Conservation (phyloP, 2,797 vertebrate species). For the Discoglossus pictus region DNA sequence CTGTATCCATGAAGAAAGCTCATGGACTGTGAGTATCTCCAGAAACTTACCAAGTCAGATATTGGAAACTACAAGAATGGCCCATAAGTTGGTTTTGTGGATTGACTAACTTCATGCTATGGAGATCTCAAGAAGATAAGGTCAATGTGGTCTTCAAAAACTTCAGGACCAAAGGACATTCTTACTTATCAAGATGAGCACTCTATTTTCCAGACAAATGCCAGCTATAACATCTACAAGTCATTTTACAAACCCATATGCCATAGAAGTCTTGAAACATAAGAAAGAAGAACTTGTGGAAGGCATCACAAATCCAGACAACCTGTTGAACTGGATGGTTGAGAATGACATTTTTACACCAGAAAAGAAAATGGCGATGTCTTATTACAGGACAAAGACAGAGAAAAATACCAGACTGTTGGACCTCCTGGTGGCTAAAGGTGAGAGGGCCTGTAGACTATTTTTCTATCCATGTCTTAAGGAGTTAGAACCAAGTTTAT, state of each 20-base stretch:
- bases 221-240: constrained; percentile 38
- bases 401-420: constrained; percentile 74
- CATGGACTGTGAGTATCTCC: constrained; percentile 14
- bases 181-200: constrained; percentile 6
- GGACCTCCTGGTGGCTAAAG: constrained; percentile 73
- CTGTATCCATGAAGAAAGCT: constrained; percentile 38
- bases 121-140: constrained; percentile 52
- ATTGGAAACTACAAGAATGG: too few species aligned
- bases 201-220: neutral
- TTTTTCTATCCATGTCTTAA: constrained; percentile 83
- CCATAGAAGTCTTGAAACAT: constrained; percentile 69
- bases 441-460: constrained; percentile 76
- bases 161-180: neutral
- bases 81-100: neutral
- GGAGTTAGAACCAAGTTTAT: constrained; percentile 74
- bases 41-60: too few species aligned
- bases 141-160: constrained; percentile 25
- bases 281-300: constrained; percentile 71
- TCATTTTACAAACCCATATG: constrained; percentile 71
- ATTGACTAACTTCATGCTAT: constrained; percentile 37
- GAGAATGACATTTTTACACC: constrained; percentile 66
- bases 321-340: constrained; percentile 72
- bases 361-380: constrained; percentile 69
- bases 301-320: constrained; percentile 71
- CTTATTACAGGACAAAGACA: constrained; percentile 65